Conservation (phyloP, 2,888 invertebrate species). For the Blastobasis lacticolella region DNA sequence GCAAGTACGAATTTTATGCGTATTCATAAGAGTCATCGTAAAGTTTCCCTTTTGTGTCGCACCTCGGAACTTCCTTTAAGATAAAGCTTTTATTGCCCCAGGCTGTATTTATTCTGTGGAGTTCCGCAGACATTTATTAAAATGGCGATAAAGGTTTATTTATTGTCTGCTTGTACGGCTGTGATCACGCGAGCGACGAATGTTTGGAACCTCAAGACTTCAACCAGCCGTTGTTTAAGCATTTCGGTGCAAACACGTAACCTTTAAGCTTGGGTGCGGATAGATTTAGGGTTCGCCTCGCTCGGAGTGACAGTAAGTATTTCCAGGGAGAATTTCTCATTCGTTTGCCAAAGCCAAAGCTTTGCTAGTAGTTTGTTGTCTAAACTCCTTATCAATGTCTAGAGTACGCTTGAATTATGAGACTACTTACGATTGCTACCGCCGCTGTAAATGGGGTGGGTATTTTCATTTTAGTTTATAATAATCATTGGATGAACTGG, state of each 20-base stretch:
- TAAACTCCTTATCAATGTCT: no score
- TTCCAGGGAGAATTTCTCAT: no score
- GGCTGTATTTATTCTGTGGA: constrained; percentile 53
- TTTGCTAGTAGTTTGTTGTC: no score
- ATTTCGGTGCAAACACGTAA: background rate
- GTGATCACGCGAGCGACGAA: constrained; percentile 51
- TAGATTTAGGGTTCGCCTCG: no score
- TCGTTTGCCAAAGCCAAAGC: no score
- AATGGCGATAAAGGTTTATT: constrained; percentile 68
- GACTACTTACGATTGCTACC: no score
- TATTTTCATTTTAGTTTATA: no score
- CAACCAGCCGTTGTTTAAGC: background rate
- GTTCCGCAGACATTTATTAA: constrained; percentile 64
- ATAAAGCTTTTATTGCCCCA: constrained; percentile 49
- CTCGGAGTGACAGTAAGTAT: no score
- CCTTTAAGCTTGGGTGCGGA: constrained; percentile 1
- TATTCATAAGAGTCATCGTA: constrained; percentile 38
- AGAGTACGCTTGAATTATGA: no score
- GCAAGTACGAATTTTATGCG: constrained; percentile 18
- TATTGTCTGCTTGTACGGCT: constrained; percentile 54
- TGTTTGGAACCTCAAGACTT: constrained; percentile 10
- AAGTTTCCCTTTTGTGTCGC: constrained; percentile 33
- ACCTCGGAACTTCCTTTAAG: constrained; percentile 30
- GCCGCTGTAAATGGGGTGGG: no score
- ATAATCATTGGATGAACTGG: no score